Evolutionary conservation across 2,113 vertebrate species (phyloP).

Genomic region (Psittacus erithacus): DNA sequence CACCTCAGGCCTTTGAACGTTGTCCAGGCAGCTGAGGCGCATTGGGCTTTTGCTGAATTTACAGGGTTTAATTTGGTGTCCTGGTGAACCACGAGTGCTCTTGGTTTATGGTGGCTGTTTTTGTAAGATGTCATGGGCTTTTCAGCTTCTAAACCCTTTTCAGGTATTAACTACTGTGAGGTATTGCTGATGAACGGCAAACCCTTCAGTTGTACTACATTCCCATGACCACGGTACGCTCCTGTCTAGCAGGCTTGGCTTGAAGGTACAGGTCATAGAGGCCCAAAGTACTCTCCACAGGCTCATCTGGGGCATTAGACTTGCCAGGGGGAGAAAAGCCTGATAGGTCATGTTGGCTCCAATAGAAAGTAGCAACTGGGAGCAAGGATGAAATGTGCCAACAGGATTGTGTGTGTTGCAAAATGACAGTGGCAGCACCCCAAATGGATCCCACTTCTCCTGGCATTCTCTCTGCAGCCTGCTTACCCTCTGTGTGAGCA

Average conservation of each 20-base stretch:
- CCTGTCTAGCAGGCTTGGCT: neutral
- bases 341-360: neutral
- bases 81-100: neutral
- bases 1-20: neutral
- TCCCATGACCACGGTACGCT: rapidly evolving
- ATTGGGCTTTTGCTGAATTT: neutral
- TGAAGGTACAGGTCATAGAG: neutral
- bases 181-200: neutral
- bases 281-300: neutral
- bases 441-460: neutral
- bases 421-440: neutral
- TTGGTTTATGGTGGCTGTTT: neutral
- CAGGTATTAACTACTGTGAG: neutral
- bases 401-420: rapidly evolving
- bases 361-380: neutral
- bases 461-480: neutral
- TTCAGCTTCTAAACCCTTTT: neutral
- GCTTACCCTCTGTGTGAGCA: neutral
- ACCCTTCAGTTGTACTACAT: neutral
- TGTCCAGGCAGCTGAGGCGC: neutral
- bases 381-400: neutral
- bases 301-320: neutral
- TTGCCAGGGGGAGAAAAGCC: neutral
- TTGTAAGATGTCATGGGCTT: neutral
- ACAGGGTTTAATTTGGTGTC: neutral